Base-by-base conservation (phyloP, 2,113 vertebrate genomes). In the Melanerpes formicivorus region DNA sequence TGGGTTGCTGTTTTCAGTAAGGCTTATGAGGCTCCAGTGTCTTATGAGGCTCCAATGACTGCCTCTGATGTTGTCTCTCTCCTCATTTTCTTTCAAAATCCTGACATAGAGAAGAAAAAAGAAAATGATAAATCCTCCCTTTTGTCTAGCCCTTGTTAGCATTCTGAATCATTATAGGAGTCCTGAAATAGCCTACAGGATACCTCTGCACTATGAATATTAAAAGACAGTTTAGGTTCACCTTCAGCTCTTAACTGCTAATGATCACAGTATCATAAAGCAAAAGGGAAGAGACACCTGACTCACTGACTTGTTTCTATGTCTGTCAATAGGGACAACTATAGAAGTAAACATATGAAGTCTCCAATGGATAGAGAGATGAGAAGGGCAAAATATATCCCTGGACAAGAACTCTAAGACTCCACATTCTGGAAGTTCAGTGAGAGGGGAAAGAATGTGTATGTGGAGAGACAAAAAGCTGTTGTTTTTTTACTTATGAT, bases 131-230 rank as follows among this genome's bases (percentile, higher is more conserved):
- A 89, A 87, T 44, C 37, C 6, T 73, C 16, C 7, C 11, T 80
- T 89, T 91, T 16, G 25, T 80, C 34, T 72, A 62, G 54, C 54
- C 73, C 69, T 75, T 92, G 37, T 74, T 87, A 92, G 32, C 62
- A 83, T 87, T 85, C 84, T 65, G 59, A 75, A 81, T 90, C 76
- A 84, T 80, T 93, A 60, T 2, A 80, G 32, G 81, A 87, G 85
- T 90, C 69, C 79, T 62, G 76, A 93, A 93, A 78, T 81, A 90
- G 69, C 89, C 80, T 91, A 73, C 70, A 87, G 77, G 66, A 73
- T 94, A 78, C 50, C 21, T 91, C 63, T 88, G 62, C 83, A 65
- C 19, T 0, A 3, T 74, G 74, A 93, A 88, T 94, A 81, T 78
- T 81, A 79, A 88, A 77, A 90, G 62, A 58, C 14, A 64, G 9